Base-by-base conservation (phyloP, 2,113 vertebrate genomes). In the Platichthys stellatus region DNA sequence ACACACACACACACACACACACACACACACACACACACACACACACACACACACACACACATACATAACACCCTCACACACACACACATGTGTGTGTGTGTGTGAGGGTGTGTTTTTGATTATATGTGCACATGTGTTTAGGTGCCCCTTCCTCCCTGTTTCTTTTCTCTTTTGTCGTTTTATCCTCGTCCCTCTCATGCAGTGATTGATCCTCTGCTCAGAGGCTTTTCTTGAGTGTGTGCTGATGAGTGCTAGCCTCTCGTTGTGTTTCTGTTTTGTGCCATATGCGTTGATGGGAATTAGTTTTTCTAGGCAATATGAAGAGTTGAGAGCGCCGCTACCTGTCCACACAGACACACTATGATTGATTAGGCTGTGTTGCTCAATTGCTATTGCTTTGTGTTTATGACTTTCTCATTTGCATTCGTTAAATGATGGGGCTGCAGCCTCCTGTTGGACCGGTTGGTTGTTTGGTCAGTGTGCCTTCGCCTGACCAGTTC, bases 171-270 rank as follows among this genome's bases (percentile, higher is more conserved):
- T 47, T 38, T 70, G 76, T 69, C 3, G 31, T 87, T 87, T 87
- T 73, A 76, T 79, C 80, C 78, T 80, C 53, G 14, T 65, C 69
- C 77, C 72, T 63, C 87, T 86, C 63, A 43, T 40, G 57, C 77
- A 18, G 69, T 88, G 86, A 90, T 88, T 90, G 90, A 92, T 90
- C 83, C 68, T 82, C 71, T 18, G 78, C 82, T 91, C 78, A 67
- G 68, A 80, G 85, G 78, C 82, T 83, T 62, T 69, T 90, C 84
- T 63, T 74, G 82, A 81, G 82, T 76, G 68, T 38, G 26, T 58
- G 7, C 45, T 63, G 74, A 86, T 82, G 84, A 88, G 79, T 78
- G 80, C 79, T 76, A 76, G 68, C 79, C 69, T 24, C 56, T 45
- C 78, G 76, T 72, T 3, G 5, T 81, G 5, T 83, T 90, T 81